Percentiles rank a stretch among this genome's conserved stretches.
Conservation (phyloP, 2,113 vertebrate species). For the Hoplias malabaricus region DNA sequence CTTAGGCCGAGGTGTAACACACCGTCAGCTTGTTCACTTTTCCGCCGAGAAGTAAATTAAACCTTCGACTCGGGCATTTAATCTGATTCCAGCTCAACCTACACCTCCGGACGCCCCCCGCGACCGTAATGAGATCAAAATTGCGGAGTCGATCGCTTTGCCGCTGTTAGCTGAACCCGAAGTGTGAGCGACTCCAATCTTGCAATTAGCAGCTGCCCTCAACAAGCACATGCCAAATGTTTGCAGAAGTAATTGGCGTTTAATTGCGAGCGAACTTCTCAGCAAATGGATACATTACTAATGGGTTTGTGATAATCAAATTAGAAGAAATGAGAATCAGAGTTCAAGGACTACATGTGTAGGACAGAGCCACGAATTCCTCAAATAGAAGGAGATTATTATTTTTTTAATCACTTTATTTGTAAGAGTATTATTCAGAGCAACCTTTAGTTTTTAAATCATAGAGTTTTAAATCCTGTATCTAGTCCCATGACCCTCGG, state of each 20-base stretch:
- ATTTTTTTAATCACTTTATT: too few relatives aligned
- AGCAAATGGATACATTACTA: not conserved
- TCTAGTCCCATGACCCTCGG: too few relatives aligned
- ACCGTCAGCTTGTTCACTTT: conserved; percentile 21
- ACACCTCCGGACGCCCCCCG: conserved; percentile 5
- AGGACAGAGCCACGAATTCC: not conserved
- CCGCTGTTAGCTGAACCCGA: not conserved
- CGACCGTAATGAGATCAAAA: not conserved
- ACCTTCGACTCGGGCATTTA: conserved; percentile 28
- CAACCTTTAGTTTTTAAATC: too few relatives aligned
- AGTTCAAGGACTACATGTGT: not conserved
- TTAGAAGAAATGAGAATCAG: not conserved
- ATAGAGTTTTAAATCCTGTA: too few relatives aligned
- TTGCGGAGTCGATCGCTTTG: not conserved
- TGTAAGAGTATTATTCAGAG: too few relatives aligned
- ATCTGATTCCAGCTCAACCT: conserved; percentile 33
- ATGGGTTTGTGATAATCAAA: not conserved
- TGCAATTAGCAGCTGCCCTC: conserved; percentile 30
- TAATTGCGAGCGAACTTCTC: conserved; percentile 17
- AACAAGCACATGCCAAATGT: not conserved
- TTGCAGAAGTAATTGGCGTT: conserved; percentile 19
- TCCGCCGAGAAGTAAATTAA: conserved; percentile 41
- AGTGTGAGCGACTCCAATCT: conserved; percentile 16
- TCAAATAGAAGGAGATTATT: too few relatives aligned
- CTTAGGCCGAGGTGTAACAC: conserved; percentile 18